phyloP scores from a whole-genome alignment of 2,113 vertebrate genomes.

The Felis chaus region DNA sequence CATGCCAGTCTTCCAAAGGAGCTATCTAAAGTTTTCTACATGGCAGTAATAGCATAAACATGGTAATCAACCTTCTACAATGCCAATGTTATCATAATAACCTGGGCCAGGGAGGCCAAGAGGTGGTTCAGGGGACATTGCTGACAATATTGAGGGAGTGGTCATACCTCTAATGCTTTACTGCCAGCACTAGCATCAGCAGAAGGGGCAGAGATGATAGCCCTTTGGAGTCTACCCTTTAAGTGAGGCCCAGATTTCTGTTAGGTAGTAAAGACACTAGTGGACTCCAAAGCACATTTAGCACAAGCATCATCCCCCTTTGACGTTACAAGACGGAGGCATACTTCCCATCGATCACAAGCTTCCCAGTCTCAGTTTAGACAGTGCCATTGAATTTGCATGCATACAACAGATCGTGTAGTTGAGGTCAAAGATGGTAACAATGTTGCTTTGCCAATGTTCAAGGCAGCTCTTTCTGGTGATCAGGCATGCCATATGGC shows the following conservation, averaged over 20 bases:
- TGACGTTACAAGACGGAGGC: conserved; percentile 91
- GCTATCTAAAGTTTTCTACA: conserved; percentile 94
- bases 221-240: conserved; percentile 93
- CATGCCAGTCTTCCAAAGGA: conserved; percentile 93
- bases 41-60: conserved; percentile 93
- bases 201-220: conserved; percentile 93
- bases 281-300: conserved; percentile 87
- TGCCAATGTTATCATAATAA: conserved; percentile 93
- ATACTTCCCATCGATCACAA: conserved; percentile 88
- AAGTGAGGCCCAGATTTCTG: conserved; percentile 93
- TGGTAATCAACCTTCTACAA: conserved; percentile 92
- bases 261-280: conserved; percentile 92
- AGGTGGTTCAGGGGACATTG: conserved; percentile 94
- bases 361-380: conserved; percentile 89
- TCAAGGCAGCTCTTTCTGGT: conserved; percentile 87
- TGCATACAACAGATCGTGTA: conserved; percentile 92
- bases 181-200: conserved; percentile 94
- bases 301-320: conserved; percentile 55
- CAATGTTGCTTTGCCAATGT: conserved; percentile 86
- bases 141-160: conserved; percentile 88
- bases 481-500: conserved; percentile 91
- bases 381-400: conserved; percentile 88
- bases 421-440: conserved; percentile 92
- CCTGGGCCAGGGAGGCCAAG: conserved; percentile 93
- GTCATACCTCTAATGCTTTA: conserved; percentile 93